Conservation (phyloP, 2,113 vertebrate genomes). For the Ia io region DNA sequence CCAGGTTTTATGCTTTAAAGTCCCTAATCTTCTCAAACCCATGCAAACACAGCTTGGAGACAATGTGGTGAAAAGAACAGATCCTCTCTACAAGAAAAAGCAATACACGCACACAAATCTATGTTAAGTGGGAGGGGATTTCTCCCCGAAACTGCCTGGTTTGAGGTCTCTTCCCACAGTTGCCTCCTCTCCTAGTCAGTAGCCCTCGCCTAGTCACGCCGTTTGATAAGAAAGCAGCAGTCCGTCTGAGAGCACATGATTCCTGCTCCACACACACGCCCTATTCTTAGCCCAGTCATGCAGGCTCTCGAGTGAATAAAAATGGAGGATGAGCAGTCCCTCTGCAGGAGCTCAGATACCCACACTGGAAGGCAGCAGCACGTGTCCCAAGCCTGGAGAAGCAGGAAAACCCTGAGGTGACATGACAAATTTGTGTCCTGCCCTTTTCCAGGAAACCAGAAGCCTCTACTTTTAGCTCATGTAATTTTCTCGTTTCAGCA, state of each 20-base stretch:
- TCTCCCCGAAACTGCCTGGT: neutral
- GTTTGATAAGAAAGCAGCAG: neutral
- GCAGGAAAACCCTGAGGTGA: neutral
- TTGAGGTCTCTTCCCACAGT: neutral
- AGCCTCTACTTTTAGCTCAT: neutral
- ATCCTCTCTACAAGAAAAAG: neutral
- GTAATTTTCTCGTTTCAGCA: slow-evolving; percentile 23
- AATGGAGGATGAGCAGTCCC: neutral
- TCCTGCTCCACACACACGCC: neutral
- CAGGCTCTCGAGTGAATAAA: neutral
- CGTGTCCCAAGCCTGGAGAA: neutral
- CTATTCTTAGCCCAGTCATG: neutral
- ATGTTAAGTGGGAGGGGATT: neutral
- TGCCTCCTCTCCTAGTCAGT: neutral
- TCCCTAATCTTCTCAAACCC: neutral
- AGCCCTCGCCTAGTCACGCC: neutral
- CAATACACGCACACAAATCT: neutral
- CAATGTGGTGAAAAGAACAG: neutral
- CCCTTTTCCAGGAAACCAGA: neutral
- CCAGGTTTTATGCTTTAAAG: neutral
- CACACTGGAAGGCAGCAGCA: neutral
- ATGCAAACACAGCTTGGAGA: neutral
- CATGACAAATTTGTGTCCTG: neutral
- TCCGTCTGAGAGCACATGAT: neutral
- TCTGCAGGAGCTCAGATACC: neutral